Base-by-base conservation (phyloP, 2,888 invertebrate genomes). In the Luperina testacea region DNA sequence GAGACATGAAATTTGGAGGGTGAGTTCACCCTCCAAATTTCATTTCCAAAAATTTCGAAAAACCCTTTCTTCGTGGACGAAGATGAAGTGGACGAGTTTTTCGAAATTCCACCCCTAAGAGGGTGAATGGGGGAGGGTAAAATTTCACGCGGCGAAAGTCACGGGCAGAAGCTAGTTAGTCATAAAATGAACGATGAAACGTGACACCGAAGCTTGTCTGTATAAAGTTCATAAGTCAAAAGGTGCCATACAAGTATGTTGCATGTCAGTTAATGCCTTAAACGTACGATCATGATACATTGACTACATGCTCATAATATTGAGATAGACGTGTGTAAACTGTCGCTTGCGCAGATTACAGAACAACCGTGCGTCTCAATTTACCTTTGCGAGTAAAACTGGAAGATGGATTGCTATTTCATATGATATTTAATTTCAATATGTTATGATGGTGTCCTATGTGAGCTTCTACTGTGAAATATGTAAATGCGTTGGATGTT, bases 181-280 rank as follows among this genome's bases (percentile, higher is more conserved):
- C 0, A 42, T 24, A 72, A 72, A 79, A 59, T 48, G 24, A 51
- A 61, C 42, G 64, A 80, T 48, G 6, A 27, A 38, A 72, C 64
- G 65, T 72, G 11, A 42, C 38, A 65, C 24, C 27, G 48, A 48
- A 57, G 38, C 48, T 65, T 72, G 20, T 13, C 27, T 57, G 17
- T 45, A 57, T 57, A 72, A 59, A 80, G 74, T 75, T 84, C 70
- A 72, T 51, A 84, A 80, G 67, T 84, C 75, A 75, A 84, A 53
- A 80, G 68, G 57, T 57, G 13, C 59, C 27, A 17, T 57, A 67
- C 70, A 53, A 70, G 84, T 72, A 59, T 48, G 68, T 80, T 64
- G 69, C 27, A n/a, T 69, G 48, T 32, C 82, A 53, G 75, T 68
- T 45, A 59, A 80, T 32, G 5, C 84, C 75, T 15, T 84, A 64